These are phyloP conservation scores for Philaenus spumarius DNA, from an alignment of 1,140 invertebrate species.

Conservation along the genomic window DNA sequence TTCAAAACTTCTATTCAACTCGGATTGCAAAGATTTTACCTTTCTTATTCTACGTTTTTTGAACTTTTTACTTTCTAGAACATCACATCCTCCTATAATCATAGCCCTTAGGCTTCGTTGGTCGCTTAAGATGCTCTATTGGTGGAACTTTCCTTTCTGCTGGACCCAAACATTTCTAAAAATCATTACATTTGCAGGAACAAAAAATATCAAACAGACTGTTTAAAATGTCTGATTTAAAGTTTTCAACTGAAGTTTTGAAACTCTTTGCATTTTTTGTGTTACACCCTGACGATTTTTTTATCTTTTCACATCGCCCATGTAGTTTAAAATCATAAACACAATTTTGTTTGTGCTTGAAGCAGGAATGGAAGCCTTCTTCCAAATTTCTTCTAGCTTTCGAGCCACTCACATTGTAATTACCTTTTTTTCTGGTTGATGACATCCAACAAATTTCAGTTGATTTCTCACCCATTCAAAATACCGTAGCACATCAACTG, in stretches of 20 bases:
- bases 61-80: not conserved
- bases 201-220: conserved; percentile 1
- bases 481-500: not conserved
- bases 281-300: not conserved
- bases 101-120: no score
- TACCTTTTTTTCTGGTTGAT: not conserved
- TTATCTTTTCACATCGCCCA: not conserved
- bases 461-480: no score
- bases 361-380: no score
- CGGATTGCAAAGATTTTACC: not conserved
- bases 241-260: not conserved
- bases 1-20: not conserved
- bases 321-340: conserved; percentile 3
- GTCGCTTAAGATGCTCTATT: not conserved
- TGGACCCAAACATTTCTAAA: not conserved
- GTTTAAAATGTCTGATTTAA: not conserved
- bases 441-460: not conserved
- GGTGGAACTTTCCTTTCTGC: not conserved
- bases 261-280: not conserved
- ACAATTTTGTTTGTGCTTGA: not conserved
- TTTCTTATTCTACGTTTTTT: not conserved
- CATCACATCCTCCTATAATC: not conserved
- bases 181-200: conserved; percentile 1
- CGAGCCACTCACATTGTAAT: not conserved
- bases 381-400: no score